Conservation (phyloP, 2,797 vertebrate genomes). For the Crax fasciolata region DNA sequence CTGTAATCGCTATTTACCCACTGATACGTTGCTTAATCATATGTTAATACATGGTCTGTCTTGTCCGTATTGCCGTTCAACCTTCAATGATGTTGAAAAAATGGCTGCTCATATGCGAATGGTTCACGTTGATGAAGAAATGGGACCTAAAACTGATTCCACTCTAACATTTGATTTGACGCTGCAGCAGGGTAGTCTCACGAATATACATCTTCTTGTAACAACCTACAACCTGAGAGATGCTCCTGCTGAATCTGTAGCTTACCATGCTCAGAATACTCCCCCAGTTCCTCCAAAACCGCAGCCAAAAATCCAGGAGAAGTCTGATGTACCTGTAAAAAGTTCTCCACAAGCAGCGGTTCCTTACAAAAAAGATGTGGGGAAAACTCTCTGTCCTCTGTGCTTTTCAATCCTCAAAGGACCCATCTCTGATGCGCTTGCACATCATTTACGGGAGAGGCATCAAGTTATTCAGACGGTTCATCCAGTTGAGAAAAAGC, state of each 20-base stretch:
- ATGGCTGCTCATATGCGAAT: slow-evolving; percentile 97
- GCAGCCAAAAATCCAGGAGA: slow-evolving; percentile 88
- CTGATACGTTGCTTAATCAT: slow-evolving; percentile 96
- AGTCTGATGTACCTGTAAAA: slow-evolving; percentile 86
- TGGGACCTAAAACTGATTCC: slow-evolving; percentile 94
- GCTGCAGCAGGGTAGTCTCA: slow-evolving; percentile 97
- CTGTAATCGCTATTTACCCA: slow-evolving; percentile 98
- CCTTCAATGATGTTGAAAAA: slow-evolving; percentile 98
- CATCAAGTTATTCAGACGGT: slow-evolving; percentile 98
- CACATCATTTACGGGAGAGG: slow-evolving; percentile 95
- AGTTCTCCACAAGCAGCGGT: slow-evolving; percentile 91
- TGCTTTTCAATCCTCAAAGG: slow-evolving; percentile 99
- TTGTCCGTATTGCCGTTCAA: slow-evolving; percentile 95
- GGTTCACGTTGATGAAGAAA: slow-evolving; percentile 93
- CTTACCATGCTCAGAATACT: slow-evolving; percentile 95
- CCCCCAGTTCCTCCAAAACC: slow-evolving; percentile 84
- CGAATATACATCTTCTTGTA: slow-evolving; percentile 96
- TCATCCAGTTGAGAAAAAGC: slow-evolving; percentile 97
- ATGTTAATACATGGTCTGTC: slow-evolving; percentile 98
- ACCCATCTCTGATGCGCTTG: slow-evolving; percentile 96
- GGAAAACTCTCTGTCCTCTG: slow-evolving; percentile 97
- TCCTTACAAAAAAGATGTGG: slow-evolving; percentile 97
- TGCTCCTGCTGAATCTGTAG: slow-evolving; percentile 94
- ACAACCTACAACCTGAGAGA: slow-evolving; percentile 98
- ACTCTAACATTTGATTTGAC: slow-evolving; percentile 98